Percentiles rank a stretch among this genome's conserved stretches.
Evolutionary conservation across 2,113 vertebrate species (phyloP).

Genomic region (Pseudonaja textilis): DNA sequence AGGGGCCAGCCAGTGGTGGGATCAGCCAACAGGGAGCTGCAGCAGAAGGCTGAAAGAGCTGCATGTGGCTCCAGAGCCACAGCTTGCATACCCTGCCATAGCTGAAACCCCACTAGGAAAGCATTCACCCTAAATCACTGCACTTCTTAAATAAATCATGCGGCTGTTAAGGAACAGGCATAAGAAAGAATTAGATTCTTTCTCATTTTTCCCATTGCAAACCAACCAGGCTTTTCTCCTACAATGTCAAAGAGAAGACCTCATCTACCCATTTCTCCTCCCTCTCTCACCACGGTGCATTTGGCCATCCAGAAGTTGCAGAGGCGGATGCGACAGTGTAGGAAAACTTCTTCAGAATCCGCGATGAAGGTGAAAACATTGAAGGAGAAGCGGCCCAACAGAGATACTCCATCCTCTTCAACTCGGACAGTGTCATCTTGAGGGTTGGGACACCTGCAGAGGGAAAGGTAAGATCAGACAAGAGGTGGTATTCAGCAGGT

Average conservation of each 20-base stretch:
- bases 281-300: conserved; percentile 55
- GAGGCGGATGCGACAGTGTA: conserved; percentile 68
- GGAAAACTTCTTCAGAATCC: conserved; percentile 50
- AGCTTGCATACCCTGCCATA: too few relatives aligned
- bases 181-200: too few relatives aligned
- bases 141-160: neutral
- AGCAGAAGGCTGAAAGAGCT: too few relatives aligned
- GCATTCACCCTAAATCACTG: neutral
- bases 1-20: too few relatives aligned
- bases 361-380: conserved; percentile 62
- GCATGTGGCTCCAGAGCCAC: too few relatives aligned
- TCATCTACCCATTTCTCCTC: neutral
- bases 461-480: neutral
- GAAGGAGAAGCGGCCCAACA: conserved; percentile 67
- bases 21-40: too few relatives aligned
- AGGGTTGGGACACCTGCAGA: conserved; percentile 66
- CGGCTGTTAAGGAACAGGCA: too few relatives aligned
- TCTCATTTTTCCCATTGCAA: neutral
- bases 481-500: too few relatives aligned
- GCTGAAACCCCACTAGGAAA: too few relatives aligned
- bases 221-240: neutral
- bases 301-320: conserved; percentile 52
- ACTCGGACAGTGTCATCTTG: conserved; percentile 59
- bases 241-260: neutral
- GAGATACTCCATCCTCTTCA: conserved; percentile 62